Evolutionary conservation across 2,888 invertebrate species (phyloP).

Genomic region (Harmothoe impar): DNA sequence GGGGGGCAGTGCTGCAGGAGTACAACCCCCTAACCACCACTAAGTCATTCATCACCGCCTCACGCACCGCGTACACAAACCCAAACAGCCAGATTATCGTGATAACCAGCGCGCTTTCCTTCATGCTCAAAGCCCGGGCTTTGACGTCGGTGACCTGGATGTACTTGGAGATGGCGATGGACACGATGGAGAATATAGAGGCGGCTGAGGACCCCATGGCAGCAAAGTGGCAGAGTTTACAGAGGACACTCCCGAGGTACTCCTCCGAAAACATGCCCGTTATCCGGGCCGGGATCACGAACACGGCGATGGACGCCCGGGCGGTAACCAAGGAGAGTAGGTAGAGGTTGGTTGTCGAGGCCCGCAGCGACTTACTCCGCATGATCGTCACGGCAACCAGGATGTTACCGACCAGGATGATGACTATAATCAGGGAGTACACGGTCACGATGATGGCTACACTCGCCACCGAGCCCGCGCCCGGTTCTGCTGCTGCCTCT

Average conservation of each 20-base stretch:
- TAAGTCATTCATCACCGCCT: conserved; percentile 56
- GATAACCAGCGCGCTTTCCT: neutral
- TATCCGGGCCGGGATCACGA: conserved; percentile 65
- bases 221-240: conserved; percentile 65
- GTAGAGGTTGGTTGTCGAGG: conserved; percentile 57
- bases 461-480: neutral
- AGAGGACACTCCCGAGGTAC: conserved; percentile 63
- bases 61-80: conserved; percentile 63
- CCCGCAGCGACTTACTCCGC: neutral
- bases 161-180: no score
- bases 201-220: conserved; percentile 47
- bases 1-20: conserved; percentile 51
- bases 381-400: conserved; percentile 31
- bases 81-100: conserved; percentile 58
- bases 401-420: conserved; percentile 56
- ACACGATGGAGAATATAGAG: conserved; percentile 56
- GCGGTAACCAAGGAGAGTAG: conserved; percentile 64
- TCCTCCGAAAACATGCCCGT: conserved; percentile 64
- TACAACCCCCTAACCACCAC: neutral
- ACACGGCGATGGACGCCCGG: conserved; percentile 61
- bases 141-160: conserved; percentile 26
- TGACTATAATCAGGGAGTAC: conserved; percentile 36
- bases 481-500: neutral
- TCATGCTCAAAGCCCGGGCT: neutral
- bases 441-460: neutral